A percentile compares a stretch with the other conserved stretches of the same genome.
phyloP scores from a whole-genome alignment of 2,113 vertebrate genomes.

The Platichthys flesus region DNA sequence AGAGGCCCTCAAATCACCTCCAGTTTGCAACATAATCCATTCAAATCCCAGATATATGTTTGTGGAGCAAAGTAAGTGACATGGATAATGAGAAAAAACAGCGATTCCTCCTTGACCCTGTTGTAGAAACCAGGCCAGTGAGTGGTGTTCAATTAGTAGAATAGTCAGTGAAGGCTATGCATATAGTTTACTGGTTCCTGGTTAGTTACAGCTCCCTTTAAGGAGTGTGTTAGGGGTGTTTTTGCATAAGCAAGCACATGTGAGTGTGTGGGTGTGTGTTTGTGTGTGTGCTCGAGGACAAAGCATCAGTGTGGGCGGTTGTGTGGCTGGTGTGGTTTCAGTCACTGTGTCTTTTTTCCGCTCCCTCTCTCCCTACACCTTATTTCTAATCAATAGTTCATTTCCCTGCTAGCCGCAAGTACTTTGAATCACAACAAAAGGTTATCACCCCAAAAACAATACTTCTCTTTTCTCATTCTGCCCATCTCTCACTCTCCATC shows the following conservation, averaged over 20 bases:
- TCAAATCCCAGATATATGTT: conserved; percentile 32
- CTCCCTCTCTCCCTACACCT: neutral
- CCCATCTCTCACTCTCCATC: neutral
- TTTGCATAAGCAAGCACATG: no score
- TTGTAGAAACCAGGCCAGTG: conserved; percentile 27
- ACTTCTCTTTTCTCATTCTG: conserved; percentile 7
- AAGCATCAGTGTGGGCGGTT: conserved; percentile 20
- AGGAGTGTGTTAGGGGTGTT: conserved; percentile 13
- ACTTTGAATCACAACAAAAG: conserved; percentile 68
- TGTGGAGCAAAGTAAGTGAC: conserved; percentile 33
- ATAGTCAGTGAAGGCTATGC: conserved; percentile 1
- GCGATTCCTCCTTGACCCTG: conserved; percentile 22
- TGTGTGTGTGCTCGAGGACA: neutral
- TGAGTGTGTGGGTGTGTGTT: no score
- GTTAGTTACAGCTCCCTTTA: conserved; percentile 33
- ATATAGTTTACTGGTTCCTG: conserved; percentile 32
- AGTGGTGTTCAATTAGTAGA: conserved; percentile 43
- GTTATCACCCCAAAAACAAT: conserved; percentile 53
- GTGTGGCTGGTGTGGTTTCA: conserved; percentile 29
- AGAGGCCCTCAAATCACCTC: conserved; percentile 24
- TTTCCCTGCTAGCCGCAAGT: conserved; percentile 61
- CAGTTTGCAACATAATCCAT: conserved; percentile 37
- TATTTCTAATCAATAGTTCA: conserved; percentile 74
- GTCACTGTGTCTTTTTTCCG: conserved; percentile 3
- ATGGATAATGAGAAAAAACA: conserved; percentile 31